Evolutionary conservation across 30 jellyfish, hydroid and myxozoan genomes (phyloP).

Genomic region (Nemopilema nomurai): DNA sequence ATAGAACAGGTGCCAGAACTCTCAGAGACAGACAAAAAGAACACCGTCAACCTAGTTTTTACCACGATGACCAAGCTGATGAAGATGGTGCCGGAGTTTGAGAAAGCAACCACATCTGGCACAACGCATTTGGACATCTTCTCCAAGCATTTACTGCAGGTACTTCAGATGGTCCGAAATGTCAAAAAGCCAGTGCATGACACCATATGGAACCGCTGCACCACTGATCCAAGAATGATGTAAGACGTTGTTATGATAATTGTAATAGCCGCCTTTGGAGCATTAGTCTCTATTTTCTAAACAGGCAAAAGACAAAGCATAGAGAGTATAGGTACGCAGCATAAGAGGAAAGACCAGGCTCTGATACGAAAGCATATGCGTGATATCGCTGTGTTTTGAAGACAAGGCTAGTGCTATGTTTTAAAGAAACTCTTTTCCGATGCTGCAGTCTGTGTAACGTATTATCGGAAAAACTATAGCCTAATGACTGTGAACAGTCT

Average conservation of each 20-base stretch:
- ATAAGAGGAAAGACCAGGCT: too few species aligned
- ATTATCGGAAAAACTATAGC: too few species aligned
- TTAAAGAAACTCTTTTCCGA: too few species aligned
- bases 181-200: constrained; percentile 22
- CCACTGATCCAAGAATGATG: constrained; percentile 21
- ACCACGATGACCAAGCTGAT: constrained; percentile 2
- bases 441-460: too few species aligned
- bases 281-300: background rate
- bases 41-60: constrained; percentile 15
- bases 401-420: too few species aligned
- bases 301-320: too few species aligned
- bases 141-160: constrained; percentile 27
- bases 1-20: constrained; percentile 26
- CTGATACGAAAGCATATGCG: too few species aligned
- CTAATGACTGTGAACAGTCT: too few species aligned
- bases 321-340: too few species aligned
- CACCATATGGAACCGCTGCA: constrained; percentile 45
- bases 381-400: too few species aligned
- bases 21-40: constrained; percentile 13
- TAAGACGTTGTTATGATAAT: background rate
- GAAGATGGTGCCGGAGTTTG: constrained; percentile 37
- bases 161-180: constrained; percentile 24
- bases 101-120: background rate
- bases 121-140: background rate
- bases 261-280: background rate